A percentile compares a stretch with the other conserved stretches of the same genome.
Evolutionary conservation across 2,797 vertebrate genomes (phyloP).

Genomic region (Australoheros facetus): DNA sequence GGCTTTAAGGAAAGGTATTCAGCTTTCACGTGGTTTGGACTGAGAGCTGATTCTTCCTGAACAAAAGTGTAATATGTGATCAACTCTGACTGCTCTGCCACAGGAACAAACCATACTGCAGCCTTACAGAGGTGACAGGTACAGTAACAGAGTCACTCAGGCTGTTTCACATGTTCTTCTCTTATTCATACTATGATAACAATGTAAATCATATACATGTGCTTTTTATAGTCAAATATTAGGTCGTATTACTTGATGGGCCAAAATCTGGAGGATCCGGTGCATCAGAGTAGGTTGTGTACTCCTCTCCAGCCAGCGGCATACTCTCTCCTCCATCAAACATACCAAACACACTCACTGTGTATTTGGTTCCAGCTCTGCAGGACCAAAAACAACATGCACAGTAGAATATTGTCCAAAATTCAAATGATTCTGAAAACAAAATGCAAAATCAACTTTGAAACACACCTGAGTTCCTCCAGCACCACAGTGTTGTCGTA

Average conservation of each 20-base stretch:
- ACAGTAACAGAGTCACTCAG: not conserved
- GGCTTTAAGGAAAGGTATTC: conserved; percentile 65
- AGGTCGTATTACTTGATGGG: conserved; percentile 68
- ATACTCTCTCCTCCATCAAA: conserved; percentile 96
- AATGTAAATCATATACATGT: not conserved
- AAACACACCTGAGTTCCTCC: conserved; percentile 92
- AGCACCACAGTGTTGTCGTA: conserved; percentile 97
- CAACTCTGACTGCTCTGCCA: conserved; percentile 23
- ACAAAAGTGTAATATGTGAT: conserved; percentile 44
- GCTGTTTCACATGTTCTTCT: not conserved
- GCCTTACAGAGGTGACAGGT: conserved; percentile 27
- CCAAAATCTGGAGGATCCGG: conserved; percentile 72
- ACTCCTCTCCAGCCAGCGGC: conserved; percentile 94
- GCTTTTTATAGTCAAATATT: not conserved
- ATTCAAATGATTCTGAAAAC: not conserved
- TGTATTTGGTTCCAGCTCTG: conserved; percentile 95
- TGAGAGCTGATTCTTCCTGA: conserved; percentile 44
- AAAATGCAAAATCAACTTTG: not conserved
- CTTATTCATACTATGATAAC: not conserved
- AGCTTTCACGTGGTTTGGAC: conserved; percentile 53
- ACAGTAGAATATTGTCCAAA: not conserved
- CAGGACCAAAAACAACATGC: conserved; percentile 1
- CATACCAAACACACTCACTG: conserved; percentile 95
- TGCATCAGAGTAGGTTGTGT: conserved; percentile 91
- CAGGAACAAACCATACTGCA: conserved; percentile 41